Evolutionary conservation across 2,797 vertebrate species (phyloP).

Genomic region (Cossypha caffra): DNA sequence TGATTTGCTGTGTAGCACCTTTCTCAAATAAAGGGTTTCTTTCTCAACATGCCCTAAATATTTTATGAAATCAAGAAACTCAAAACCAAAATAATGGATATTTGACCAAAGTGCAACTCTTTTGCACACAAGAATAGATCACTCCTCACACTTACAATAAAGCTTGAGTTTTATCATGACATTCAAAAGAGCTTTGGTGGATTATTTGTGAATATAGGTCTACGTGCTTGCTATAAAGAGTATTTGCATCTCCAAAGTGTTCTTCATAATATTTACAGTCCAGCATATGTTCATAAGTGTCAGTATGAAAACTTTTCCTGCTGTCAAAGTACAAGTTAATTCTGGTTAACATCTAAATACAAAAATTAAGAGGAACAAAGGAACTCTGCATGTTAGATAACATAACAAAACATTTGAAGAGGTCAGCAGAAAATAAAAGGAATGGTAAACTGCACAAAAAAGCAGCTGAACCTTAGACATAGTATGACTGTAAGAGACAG

Average conservation of each 20-base stretch:
- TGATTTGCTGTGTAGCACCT: neutral
- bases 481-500: neutral
- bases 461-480: neutral
- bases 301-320: neutral
- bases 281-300: neutral
- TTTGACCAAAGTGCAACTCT: neutral
- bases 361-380: neutral
- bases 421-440: neutral
- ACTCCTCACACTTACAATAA: neutral
- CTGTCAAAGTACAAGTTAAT: neutral
- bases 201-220: neutral
- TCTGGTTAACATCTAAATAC: neutral
- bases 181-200: neutral
- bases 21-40: neutral
- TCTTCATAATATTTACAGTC: neutral
- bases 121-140: fast-evolving
- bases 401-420: neutral
- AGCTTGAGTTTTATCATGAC: neutral
- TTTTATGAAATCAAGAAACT: neutral
- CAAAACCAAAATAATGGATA: neutral
- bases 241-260: neutral
- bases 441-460: neutral
- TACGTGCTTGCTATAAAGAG: neutral
- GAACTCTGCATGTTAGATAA: neutral
- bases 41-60: neutral